These are phyloP conservation scores for Catostylus mosaicus DNA, from an alignment of 30 jellyfish, hydroid and myxozoan species.

Conservation along the genomic window DNA sequence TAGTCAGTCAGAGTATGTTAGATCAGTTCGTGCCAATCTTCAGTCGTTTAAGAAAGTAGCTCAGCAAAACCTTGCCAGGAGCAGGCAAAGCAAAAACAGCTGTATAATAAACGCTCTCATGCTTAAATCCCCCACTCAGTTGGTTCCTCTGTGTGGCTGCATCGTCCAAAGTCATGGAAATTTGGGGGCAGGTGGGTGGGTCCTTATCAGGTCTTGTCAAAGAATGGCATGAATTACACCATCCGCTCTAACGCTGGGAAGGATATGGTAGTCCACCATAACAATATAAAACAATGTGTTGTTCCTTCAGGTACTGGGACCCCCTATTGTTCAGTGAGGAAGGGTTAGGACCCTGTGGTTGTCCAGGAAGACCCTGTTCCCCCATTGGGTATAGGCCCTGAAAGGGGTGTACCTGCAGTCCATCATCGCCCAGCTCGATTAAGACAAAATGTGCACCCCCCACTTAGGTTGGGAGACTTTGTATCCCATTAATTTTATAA, in stretches of 20 bases:
- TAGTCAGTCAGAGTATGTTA: too few relatives aligned
- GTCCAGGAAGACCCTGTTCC: background rate
- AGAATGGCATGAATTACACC: slow-evolving; percentile 6
- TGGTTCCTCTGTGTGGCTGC: too few relatives aligned
- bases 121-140: too few relatives aligned
- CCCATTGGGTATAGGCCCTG: background rate
- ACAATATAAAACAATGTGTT: background rate
- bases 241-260: slow-evolving; percentile 11
- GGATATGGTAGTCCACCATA: slow-evolving; percentile 14
- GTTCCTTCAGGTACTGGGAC: slow-evolving; percentile 1
- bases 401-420: background rate
- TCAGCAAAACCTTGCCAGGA: too few relatives aligned
- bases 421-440: background rate
- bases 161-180: too few relatives aligned
- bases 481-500: background rate
- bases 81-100: too few relatives aligned
- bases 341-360: background rate
- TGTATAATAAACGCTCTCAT: too few relatives aligned
- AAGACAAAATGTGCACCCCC: background rate
- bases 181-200: too few relatives aligned
- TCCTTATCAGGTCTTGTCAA: background rate
- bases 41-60: too few relatives aligned
- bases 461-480: background rate
- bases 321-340: background rate
- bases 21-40: too few relatives aligned